These are phyloP conservation scores for Acanthurus tractus DNA, from an alignment of 2,797 vertebrate genomes.

Conservation along the genomic window DNA sequence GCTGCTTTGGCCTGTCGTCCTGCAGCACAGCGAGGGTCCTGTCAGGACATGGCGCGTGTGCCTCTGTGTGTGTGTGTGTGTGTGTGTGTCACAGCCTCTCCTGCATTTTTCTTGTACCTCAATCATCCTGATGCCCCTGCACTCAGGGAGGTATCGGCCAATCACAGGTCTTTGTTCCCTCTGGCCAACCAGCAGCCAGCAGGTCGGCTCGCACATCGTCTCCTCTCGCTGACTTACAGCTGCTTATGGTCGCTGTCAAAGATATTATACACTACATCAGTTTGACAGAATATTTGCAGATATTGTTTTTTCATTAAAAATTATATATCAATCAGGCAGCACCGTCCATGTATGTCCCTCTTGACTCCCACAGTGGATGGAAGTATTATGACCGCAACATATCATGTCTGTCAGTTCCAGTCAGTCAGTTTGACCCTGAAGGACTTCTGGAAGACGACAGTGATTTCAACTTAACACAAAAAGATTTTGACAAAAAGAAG, in stretches of 20 bases:
- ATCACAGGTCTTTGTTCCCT: slow-evolving; percentile 37
- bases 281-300: slow-evolving; percentile 21
- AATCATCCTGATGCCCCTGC: slow-evolving; percentile 58
- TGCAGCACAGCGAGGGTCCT: slow-evolving; percentile 45
- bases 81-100: slow-evolving; percentile 33
- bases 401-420: slow-evolving; percentile 30
- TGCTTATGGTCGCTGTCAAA: slow-evolving; percentile 42
- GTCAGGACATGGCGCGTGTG: slow-evolving; percentile 55
- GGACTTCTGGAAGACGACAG: slow-evolving; percentile 20
- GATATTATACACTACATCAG: slow-evolving; percentile 37
- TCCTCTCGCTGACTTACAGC: slow-evolving; percentile 43
- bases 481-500: slow-evolving; percentile 22
- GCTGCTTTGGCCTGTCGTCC: slow-evolving; percentile 67
- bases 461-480: slow-evolving; percentile 22
- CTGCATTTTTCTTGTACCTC: slow-evolving; percentile 50
- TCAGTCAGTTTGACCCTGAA: slow-evolving; percentile 42
- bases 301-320: slow-evolving; percentile 40
- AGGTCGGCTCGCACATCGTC: not conserved
- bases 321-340: not conserved
- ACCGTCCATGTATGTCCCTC: no score
- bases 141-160: slow-evolving; percentile 37
- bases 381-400: slow-evolving; percentile 20
- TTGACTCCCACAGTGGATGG: not conserved
- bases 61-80: slow-evolving; percentile 14
- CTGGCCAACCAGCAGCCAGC: slow-evolving; percentile 27